Conservation (phyloP, 2,888 invertebrate genomes). For the Linyphia triangularis region DNA sequence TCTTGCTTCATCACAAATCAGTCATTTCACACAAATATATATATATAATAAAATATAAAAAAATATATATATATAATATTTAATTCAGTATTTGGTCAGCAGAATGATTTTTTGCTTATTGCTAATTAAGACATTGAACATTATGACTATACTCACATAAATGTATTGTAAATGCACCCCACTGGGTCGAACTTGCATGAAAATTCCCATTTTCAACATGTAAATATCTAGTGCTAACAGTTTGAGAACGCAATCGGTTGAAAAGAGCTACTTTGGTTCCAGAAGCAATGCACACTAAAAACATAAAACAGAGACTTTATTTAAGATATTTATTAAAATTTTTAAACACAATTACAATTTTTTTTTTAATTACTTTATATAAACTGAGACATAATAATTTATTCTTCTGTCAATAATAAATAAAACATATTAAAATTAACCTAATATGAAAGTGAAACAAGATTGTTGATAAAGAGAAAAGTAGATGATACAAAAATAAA, state of each 20-base stretch:
- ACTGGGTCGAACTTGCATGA: conserved; percentile 99
- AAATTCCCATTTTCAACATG: conserved; percentile 99
- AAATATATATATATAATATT: no score
- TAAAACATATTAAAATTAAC: neutral
- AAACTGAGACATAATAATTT: neutral
- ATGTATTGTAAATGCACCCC: conserved; percentile 99
- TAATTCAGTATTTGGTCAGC: no score
- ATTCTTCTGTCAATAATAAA: neutral
- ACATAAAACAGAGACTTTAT: neutral
- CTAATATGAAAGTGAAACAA: no score
- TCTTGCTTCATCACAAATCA: neutral
- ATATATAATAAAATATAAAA: neutral
- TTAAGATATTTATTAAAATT: neutral
- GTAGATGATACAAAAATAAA: no score
- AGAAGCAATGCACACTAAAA: conserved; percentile 95
- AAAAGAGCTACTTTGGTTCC: conserved; percentile 99
- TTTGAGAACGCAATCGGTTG: conserved; percentile 98
- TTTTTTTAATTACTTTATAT: neutral
- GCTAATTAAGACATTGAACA: no score
- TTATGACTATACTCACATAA: conserved; percentile 82
- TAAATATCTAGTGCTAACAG: conserved; percentile 98
- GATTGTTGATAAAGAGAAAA: no score
- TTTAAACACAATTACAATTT: neutral
- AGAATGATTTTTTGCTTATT: no score
- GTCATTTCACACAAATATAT: neutral